phyloP scores from a whole-genome alignment of 1,140 invertebrate species.

The Harpegnathos saltator region DNA sequence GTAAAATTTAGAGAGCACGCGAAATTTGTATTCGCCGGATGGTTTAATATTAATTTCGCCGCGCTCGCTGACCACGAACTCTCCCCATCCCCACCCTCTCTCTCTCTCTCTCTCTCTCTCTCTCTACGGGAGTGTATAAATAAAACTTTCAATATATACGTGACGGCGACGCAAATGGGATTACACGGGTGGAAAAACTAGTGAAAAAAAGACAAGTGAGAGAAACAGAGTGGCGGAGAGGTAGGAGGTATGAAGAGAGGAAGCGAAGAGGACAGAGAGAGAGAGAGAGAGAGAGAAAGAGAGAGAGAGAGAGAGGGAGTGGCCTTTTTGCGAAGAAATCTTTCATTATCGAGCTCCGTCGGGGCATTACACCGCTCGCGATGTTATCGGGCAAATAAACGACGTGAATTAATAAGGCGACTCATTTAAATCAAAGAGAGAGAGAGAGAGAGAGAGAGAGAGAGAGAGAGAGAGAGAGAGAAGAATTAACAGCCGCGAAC shows the following conservation, averaged over 20 bases:
- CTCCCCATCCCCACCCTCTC: too few species aligned
- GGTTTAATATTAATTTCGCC: slow-evolving; percentile 50
- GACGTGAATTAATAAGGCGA: slow-evolving; percentile 38
- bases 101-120: too few species aligned
- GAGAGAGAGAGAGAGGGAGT: background rate
- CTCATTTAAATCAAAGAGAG: slow-evolving; percentile 39
- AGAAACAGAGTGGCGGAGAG: background rate
- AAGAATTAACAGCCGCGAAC: slow-evolving; percentile 30
- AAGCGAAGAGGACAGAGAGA: background rate
- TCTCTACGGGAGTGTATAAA: background rate
- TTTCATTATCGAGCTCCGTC: slow-evolving; percentile 17
- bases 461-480: too few species aligned
- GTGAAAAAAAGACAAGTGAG: slow-evolving; percentile 1
- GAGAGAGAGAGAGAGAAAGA: background rate
- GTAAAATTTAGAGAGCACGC: slow-evolving; percentile 12
- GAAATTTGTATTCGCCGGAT: slow-evolving; percentile 31
- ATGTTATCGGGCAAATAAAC: slow-evolving; percentile 35
- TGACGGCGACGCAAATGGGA: slow-evolving; percentile 46
- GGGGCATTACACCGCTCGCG: slow-evolving; percentile 17
- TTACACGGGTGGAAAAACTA: slow-evolving; percentile 34
- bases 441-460: too few species aligned
- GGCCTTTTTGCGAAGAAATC: slow-evolving; percentile 22
- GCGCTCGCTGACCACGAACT: background rate
- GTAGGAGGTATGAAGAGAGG: too few species aligned
- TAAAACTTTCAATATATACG: slow-evolving; percentile 56